These are phyloP conservation scores for Carapus acus DNA, from an alignment of 2,797 vertebrate species.

Conservation along the genomic window DNA sequence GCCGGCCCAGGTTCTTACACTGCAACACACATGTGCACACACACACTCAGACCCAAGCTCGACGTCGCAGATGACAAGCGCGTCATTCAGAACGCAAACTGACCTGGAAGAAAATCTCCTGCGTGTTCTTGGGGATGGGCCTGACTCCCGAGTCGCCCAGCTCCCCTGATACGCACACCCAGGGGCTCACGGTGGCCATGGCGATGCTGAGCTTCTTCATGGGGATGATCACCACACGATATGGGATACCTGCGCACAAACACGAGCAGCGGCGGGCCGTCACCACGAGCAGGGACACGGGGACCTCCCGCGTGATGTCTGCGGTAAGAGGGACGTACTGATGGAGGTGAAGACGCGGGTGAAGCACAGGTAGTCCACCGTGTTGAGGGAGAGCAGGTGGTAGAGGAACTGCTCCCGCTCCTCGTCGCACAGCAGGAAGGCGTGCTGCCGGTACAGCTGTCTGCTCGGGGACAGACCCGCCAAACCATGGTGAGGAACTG, in stretches of 20 bases:
- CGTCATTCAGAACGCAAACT: slow-evolving; percentile 27
- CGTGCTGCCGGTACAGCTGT: slow-evolving; percentile 93
- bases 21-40: slow-evolving; percentile 64
- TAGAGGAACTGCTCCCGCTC: slow-evolving; percentile 96
- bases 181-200: slow-evolving; percentile 92
- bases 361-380: slow-evolving; percentile 98
- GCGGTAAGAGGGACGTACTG: slow-evolving; percentile 84
- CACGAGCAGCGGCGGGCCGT: too few species aligned
- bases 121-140: slow-evolving; percentile 91
- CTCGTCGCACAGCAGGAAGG: slow-evolving; percentile 95
- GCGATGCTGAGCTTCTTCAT: slow-evolving; percentile 97
- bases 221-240: slow-evolving; percentile 90
- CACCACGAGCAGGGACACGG: neutral
- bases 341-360: slow-evolving; percentile 95
- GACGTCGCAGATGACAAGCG: neutral
- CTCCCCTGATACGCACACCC: slow-evolving; percentile 95
- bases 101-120: slow-evolving; percentile 97
- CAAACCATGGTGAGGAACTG: too few species aligned
- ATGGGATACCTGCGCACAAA: slow-evolving; percentile 82
- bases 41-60: slow-evolving; percentile 35
- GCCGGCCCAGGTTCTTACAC: slow-evolving; percentile 95
- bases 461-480: slow-evolving; percentile 67
- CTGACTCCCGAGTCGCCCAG: slow-evolving; percentile 89
- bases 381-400: slow-evolving; percentile 94
- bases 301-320: too few species aligned